Evolutionary conservation across 2,888 invertebrate species (phyloP).

Genomic region (Nebria brevicollis): DNA sequence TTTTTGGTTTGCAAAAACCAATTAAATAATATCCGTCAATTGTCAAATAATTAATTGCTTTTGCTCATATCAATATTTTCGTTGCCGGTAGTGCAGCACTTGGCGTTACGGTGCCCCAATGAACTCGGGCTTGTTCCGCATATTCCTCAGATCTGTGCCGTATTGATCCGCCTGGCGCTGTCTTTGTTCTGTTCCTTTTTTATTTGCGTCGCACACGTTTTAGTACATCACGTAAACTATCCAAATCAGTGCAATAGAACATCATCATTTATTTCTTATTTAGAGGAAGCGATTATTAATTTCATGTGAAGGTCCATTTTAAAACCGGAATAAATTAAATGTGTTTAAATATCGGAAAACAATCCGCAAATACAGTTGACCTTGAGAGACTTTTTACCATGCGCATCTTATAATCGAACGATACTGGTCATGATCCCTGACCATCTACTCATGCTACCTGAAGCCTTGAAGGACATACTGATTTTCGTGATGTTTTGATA

Average conservation of each 20-base stretch:
- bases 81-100: no score
- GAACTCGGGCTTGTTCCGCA: conserved; percentile 25
- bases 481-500: background rate
- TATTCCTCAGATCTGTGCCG: conserved; percentile 21
- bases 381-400: background rate
- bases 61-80: no score
- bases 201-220: background rate
- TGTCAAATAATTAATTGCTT: no score
- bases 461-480: background rate
- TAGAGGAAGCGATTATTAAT: no score
- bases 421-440: conserved; percentile 22
- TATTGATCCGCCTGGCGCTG: conserved; percentile 18
- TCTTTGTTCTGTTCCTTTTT: background rate
- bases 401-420: conserved; percentile 3
- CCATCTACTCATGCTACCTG: conserved; percentile 18
- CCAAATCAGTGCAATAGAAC: background rate
- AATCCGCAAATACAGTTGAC: background rate
- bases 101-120: conserved; percentile 24
- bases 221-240: no score
- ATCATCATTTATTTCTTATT: background rate
- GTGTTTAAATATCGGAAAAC: no score
- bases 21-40: no score
- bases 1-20: no score
- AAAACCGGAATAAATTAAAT: no score
- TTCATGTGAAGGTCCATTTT: no score